Evolutionary conservation across 2,888 invertebrate species (phyloP).

Genomic region (Osedax fenrisi): DNA sequence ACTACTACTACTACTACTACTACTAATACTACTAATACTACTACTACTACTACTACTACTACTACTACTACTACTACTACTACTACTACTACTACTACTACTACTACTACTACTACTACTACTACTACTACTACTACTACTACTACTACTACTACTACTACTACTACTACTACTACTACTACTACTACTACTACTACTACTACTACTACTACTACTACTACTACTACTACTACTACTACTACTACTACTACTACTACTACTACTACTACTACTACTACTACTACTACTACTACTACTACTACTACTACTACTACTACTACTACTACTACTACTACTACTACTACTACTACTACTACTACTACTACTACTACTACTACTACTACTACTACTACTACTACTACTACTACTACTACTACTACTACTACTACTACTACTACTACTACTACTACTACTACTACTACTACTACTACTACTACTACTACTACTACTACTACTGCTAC

Average conservation of each 20-base stretch:
- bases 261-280: not conserved
- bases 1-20: too few species aligned
- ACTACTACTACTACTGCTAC: not conserved
- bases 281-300: not conserved
- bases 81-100: too few species aligned
- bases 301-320: not conserved
- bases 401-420: not conserved
- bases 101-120: not conserved
- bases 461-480: not conserved
- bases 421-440: not conserved
- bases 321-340: conserved; percentile 1
- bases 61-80: too few species aligned
- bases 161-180: not conserved
- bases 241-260: not conserved
- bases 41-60: too few species aligned
- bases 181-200: not conserved
- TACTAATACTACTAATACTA: too few species aligned
- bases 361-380: conserved; percentile 35
- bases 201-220: not conserved
- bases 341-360: not conserved
- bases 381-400: not conserved
- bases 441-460: not conserved
- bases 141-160: not conserved
- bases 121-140: not conserved
- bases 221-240: not conserved